A percentile compares a stretch with the other conserved stretches of the same genome.
Conservation (phyloP, 2,113 vertebrate genomes). For the Entelurus aequoreus region DNA sequence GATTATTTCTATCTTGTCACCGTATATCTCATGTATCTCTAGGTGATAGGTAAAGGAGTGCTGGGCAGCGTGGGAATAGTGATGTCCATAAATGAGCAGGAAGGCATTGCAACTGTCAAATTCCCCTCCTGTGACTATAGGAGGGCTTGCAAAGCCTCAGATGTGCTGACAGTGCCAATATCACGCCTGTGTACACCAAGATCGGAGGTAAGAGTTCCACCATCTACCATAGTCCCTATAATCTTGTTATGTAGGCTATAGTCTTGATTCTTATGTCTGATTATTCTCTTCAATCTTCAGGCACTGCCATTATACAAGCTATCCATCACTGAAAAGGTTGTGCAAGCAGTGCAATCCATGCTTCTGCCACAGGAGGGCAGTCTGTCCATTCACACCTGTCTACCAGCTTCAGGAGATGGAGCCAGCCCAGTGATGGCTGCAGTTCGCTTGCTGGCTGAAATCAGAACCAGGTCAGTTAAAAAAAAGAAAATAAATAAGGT, state of each 20-base stretch:
- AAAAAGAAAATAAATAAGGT: neutral
- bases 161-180: slow-evolving; percentile 89
- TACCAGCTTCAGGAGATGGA: slow-evolving; percentile 95
- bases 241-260: neutral
- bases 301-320: slow-evolving; percentile 96
- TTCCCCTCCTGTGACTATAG: slow-evolving; percentile 89
- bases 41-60: slow-evolving; percentile 95
- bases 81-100: slow-evolving; percentile 96
- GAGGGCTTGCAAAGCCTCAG: slow-evolving; percentile 89
- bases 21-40: slow-evolving; percentile 3
- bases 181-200: slow-evolving; percentile 94
- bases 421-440: slow-evolving; percentile 97
- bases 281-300: slow-evolving; percentile 54
- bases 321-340: slow-evolving; percentile 98
- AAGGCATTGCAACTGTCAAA: slow-evolving; percentile 95
- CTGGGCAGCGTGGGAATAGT: slow-evolving; percentile 89
- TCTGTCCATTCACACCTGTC: slow-evolving; percentile 96
- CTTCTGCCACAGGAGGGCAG: slow-evolving; percentile 98
- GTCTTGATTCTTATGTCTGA: slow-evolving; percentile 7
- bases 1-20: neutral
- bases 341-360: slow-evolving; percentile 99
- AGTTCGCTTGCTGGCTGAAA: slow-evolving; percentile 93
- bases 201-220: slow-evolving; percentile 82
- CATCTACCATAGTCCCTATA: neutral
- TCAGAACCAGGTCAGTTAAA: slow-evolving; percentile 84